Evolutionary conservation across 2,113 vertebrate genomes (phyloP), one percentile per base, ranked within the genome.

Genomic region (zebrafish (Danio rerio)): DNA sequence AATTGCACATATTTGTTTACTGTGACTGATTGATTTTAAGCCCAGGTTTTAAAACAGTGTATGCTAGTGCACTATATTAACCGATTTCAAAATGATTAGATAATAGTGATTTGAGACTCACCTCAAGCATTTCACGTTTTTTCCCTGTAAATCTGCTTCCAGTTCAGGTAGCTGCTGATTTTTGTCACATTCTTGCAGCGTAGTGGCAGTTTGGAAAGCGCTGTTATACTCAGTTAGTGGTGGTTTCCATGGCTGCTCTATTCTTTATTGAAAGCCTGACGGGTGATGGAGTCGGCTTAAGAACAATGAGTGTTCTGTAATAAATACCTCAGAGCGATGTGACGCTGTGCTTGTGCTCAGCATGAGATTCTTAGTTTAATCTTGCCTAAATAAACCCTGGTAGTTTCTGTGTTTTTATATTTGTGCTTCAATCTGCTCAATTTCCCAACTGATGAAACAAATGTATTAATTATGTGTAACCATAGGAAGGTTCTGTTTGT

Each of bases 211-310:
- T 69, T 21, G 52, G 71, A 77, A 80, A 65, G 40, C n/a, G 10
- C 81, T 72, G 49, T 56, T 66, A 65, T 20, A 31, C 18, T 65
- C 42, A 84, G 84, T 84, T 84, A 84, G 83, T 84, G 52, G 52
- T 45, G 52, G 88, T 88, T 89, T 81, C 86, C 78, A 88, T 89
- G 85, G 79, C 55, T 42, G 43, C 73, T 43, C 47, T 71, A 78
- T 84, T 84, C 78, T 85, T 81, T 80, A 59, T 74, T 40, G 76
- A 78, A 73, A 83, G 71, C 45, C 82, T 80, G 49, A 52, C 70
- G 47, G 65, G 68, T 79, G 55, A 81, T 68, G 62, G 56, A 78
- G 77, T 85, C 50, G 42, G 45, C 47, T 82, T 20, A 69, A 55
- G 83, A 87, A 89, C 86, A 89, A 88, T 88, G 58, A 68, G 71